Evolutionary conservation across 2,113 vertebrate species (phyloP).

Genomic region (Petromus typicus): DNA sequence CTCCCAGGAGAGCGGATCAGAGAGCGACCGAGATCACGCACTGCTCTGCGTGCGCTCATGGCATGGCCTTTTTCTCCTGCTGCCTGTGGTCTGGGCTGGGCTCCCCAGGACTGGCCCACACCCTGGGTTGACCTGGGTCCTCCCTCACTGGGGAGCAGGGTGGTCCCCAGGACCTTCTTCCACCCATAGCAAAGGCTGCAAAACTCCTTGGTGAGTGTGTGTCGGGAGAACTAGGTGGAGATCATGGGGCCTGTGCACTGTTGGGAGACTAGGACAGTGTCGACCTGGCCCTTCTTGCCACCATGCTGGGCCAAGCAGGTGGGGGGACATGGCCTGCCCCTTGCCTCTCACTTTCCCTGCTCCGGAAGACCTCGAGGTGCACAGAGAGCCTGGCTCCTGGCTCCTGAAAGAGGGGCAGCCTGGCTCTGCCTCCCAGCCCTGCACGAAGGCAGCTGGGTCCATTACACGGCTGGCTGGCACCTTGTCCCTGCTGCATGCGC

Average conservation of each 20-base stretch:
- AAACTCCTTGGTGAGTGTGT: neutral
- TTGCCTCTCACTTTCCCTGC: neutral
- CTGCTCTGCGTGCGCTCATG: rapidly evolving
- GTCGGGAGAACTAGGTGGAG: no score
- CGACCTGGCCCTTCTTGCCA: neutral
- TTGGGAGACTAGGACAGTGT: neutral
- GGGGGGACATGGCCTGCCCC: neutral
- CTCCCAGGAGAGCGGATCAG: neutral
- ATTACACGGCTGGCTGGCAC: constrained; percentile 53
- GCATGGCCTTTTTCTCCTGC: neutral
- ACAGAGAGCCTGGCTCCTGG: neutral
- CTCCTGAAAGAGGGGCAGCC: neutral
- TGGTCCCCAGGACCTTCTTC: rapidly evolving
- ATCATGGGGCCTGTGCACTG: neutral
- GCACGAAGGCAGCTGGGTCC: neutral
- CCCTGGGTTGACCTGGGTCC: neutral
- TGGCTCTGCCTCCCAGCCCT: neutral
- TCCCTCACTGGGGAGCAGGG: rapidly evolving
- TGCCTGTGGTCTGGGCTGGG: no score
- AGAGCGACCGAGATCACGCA: rapidly evolving
- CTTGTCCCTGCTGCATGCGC: neutral
- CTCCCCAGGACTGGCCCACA: neutral
- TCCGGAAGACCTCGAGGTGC: neutral
- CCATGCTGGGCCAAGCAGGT: neutral
- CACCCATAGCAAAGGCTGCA: rapidly evolving